phyloP scores from a whole-genome alignment of 2,113 vertebrate species.

The Sylvicapra grimmia region DNA sequence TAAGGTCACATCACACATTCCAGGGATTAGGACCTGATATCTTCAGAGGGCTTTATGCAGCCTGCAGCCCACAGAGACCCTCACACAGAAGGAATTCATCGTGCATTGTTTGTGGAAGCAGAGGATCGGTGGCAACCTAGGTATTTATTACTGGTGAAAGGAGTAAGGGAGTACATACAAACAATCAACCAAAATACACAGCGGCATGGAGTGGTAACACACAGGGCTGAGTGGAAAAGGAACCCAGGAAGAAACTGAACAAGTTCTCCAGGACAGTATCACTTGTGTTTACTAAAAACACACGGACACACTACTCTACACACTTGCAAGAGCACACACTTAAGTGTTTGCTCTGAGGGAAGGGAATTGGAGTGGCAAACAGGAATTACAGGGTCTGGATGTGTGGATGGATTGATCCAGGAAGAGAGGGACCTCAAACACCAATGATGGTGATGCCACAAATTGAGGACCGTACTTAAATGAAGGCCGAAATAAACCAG shows the following conservation, averaged over 20 bases:
- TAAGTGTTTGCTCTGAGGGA: neutral
- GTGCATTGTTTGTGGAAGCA: neutral
- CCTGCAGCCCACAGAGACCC: neutral
- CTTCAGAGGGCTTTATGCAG: neutral
- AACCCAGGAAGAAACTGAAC: neutral
- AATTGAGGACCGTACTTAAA: neutral
- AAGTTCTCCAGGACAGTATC: neutral
- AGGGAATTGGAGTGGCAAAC: neutral
- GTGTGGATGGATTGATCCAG: neutral
- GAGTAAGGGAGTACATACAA: neutral
- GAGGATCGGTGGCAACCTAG: neutral
- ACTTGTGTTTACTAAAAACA: neutral
- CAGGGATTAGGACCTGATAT: neutral
- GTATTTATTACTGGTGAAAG: neutral
- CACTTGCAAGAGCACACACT: neutral
- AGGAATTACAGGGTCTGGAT: neutral
- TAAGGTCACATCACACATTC: neutral
- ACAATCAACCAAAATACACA: neutral
- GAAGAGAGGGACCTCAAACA: neutral
- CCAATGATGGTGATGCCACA: too few species aligned
- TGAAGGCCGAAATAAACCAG: neutral
- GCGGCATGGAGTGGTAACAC: neutral
- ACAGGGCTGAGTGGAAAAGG: neutral
- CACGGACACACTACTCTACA: neutral
- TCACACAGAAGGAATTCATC: neutral